Percentiles rank a stretch among this genome's conserved stretches.
Conservation (phyloP, 2,888 invertebrate species). For the Aleiodes leptofemur region DNA sequence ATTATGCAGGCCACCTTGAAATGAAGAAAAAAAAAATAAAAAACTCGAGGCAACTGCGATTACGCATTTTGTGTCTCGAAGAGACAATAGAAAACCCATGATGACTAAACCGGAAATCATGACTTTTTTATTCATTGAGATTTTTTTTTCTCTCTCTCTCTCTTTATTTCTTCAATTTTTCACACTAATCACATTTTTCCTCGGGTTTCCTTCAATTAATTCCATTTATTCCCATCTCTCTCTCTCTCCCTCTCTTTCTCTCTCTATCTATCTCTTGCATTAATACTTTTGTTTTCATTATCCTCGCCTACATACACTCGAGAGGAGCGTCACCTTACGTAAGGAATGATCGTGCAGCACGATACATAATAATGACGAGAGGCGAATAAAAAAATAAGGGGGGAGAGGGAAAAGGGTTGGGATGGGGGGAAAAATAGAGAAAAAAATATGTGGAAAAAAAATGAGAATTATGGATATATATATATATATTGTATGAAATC, state of each 20-base stretch:
- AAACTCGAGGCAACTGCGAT: constrained; percentile 53
- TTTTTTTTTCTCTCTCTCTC: constrained; percentile 22
- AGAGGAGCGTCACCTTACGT: constrained; percentile 55
- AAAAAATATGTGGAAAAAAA: constrained; percentile 44
- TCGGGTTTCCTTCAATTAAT: constrained; percentile 14
- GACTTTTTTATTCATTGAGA: constrained; percentile 50
- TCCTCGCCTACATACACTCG: constrained; percentile 44
- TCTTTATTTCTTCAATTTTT: constrained; percentile 4
- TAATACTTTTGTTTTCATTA: constrained; percentile 39
- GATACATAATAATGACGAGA: constrained; percentile 57
- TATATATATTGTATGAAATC: constrained; percentile 35
- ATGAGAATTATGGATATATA: constrained; percentile 53
- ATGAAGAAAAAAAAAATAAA: constrained; percentile 38
- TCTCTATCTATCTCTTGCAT: constrained; percentile 11
- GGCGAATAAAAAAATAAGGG: constrained; percentile 25
- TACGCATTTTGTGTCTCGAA: constrained; percentile 52
- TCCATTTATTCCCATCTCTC: background rate
- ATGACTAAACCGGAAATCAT: constrained; percentile 56
- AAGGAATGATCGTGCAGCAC: constrained; percentile 58
- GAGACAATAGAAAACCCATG: constrained; percentile 55
- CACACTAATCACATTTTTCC: constrained; percentile 22
- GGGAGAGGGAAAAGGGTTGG: constrained; percentile 9
- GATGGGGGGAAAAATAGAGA: constrained; percentile 30
- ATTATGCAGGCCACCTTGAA: constrained; percentile 60
- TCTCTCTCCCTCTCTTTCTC: background rate